phyloP scores from a whole-genome alignment of 2,888 invertebrate species.

The Odontothrips loti region DNA sequence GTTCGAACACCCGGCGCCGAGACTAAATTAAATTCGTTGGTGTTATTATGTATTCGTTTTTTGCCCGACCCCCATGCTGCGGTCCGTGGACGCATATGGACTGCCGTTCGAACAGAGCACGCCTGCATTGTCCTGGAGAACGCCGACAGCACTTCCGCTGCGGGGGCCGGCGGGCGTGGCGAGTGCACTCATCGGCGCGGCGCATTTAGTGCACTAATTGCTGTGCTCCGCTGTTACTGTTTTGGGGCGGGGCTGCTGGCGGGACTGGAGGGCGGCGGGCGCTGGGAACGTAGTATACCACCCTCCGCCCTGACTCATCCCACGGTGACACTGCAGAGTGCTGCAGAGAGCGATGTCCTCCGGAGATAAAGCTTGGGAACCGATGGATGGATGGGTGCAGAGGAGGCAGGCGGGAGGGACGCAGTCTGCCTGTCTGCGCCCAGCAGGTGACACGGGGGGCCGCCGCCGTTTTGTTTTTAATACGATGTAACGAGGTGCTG shows the following conservation, averaged over 20 bases:
- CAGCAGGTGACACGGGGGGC: too few relatives aligned
- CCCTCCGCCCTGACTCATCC: constrained; percentile 6
- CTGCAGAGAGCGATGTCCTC: background rate
- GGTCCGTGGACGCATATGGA: too few relatives aligned
- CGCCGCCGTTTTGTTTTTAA: background rate
- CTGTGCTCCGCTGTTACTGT: background rate
- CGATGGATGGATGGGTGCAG: background rate
- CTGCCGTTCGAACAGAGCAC: too few relatives aligned
- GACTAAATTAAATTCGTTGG: too few relatives aligned
- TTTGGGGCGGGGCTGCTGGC: background rate
- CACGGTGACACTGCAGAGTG: background rate
- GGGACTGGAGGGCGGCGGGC: too few relatives aligned
- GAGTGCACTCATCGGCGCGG: background rate
- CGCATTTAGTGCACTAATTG: background rate
- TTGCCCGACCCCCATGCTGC: too few relatives aligned
- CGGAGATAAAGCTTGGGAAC: background rate
- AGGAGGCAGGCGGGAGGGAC: background rate
- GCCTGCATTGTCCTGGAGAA: too few relatives aligned
- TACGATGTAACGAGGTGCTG: background rate
- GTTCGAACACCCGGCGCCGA: too few relatives aligned
- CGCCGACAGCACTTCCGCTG: background rate
- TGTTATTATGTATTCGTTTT: too few relatives aligned
- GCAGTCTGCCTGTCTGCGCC: too few relatives aligned
- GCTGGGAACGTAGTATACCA: background rate
- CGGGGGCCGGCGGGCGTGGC: background rate